These are phyloP conservation scores for Anastrepha ludens DNA, from an alignment of 1,140 invertebrate genomes.

Conservation along the genomic window DNA sequence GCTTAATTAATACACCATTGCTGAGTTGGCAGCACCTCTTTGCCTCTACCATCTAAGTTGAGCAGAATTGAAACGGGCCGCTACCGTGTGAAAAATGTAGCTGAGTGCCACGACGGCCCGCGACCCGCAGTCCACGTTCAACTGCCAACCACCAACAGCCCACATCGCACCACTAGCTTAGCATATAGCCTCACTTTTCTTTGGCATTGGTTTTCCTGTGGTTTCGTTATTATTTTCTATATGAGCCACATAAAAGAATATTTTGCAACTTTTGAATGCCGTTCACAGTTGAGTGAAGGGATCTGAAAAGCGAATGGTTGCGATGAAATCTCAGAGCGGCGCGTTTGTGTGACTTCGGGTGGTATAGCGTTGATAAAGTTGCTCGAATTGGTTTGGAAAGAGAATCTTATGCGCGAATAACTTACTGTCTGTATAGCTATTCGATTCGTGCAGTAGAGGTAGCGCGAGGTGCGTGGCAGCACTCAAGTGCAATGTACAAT, in stretches of 20 bases:
- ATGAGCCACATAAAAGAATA: neutral
- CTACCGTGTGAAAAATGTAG: slow-evolving; percentile 7
- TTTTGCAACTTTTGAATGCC: slow-evolving; percentile 18
- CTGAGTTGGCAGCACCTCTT: neutral
- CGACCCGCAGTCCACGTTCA: neutral
- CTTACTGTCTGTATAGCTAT: neutral
- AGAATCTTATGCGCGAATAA: neutral
- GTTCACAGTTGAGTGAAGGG: neutral
- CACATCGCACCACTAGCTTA: neutral
- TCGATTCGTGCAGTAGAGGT: neutral
- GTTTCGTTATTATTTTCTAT: slow-evolving; percentile 7
- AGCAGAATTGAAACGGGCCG: slow-evolving; percentile 10
- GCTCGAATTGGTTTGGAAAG: neutral
- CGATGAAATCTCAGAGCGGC: neutral
- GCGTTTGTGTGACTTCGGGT: neutral
- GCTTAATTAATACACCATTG: slow-evolving; percentile 41
- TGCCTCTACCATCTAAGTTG: neutral
- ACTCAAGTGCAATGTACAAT: neutral
- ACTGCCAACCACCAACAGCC: neutral
- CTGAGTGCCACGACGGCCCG: neutral
- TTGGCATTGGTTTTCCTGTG: slow-evolving; percentile 34
- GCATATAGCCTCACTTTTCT: neutral
- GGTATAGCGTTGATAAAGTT: neutral
- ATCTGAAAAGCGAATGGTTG: neutral
- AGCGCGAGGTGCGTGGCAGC: neutral